Base-by-base conservation (phyloP, 2,113 vertebrate species). In the Echinops telfairi region DNA sequence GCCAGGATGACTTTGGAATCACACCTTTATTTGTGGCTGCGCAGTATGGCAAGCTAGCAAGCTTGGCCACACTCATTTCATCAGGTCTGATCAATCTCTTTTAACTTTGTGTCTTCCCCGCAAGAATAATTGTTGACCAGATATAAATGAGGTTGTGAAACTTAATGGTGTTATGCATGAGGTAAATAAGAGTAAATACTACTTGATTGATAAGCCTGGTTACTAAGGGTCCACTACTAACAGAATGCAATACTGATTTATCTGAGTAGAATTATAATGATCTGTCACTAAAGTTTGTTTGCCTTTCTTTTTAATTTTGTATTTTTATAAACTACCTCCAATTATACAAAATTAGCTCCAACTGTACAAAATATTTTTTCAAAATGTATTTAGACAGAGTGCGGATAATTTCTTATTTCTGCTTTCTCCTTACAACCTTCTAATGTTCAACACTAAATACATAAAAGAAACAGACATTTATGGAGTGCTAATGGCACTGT, bases 1-100 rank as follows among this genome's bases (percentile, higher is more conserved):
- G 96, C 8, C 83, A 95, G 4, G 98, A 99, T 88, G 99, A 99
- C 96, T 98, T 98, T 96, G 97, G 94, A 83, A 98, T 99, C 92
- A 98, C 98, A 2, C 97, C 98, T 53, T 96, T 99, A 75, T 99
- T 99, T 96, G 94, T 99, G 96, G 98, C 98, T 89, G 98, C 98
- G 53, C 98, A 98, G 94, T 99, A 99, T 43, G 99, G 99, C 92
- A 98, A 97, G 38, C 84, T 94, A 78, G 96, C 98, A 17, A 98
- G 98, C 58, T 97, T 99, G 94, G 94, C 94, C n/a, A 94, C 98
- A 31, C 98, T 99, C 47, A 96, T 98, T 17, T 95, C 92, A 25
- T 97, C 97, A 2, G 98, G 98, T 98, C 96, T 97, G 95, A 43
- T 22, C 66, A 12, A 14, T 60, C 3, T 0, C 0, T 93, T 96